These are phyloP conservation scores for Nomada ruficornis DNA, from an alignment of 2,888 invertebrate genomes.

Conservation along the genomic window DNA sequence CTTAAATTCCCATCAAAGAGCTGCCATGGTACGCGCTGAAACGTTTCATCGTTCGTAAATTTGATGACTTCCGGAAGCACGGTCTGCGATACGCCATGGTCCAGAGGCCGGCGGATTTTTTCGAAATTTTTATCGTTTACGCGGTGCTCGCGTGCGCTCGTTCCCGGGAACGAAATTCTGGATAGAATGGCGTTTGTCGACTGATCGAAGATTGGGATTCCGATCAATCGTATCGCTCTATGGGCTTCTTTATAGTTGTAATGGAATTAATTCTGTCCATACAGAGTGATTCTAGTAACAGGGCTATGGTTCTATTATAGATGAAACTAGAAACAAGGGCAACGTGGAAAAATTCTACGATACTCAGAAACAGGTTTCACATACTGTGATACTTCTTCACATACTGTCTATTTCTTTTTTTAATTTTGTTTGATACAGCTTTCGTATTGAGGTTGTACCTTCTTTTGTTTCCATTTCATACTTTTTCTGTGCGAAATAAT, in stretches of 20 bases:
- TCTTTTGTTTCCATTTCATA: too few relatives aligned
- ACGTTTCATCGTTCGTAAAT: conserved; percentile 45
- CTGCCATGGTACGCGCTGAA: conserved; percentile 15
- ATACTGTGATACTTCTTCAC: too few relatives aligned
- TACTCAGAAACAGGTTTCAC: too few relatives aligned
- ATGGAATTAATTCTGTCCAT: background rate
- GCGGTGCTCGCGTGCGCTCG: background rate
- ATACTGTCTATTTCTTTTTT: too few relatives aligned
- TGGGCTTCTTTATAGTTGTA: background rate
- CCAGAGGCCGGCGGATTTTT: conserved; percentile 27
- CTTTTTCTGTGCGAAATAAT: too few relatives aligned
- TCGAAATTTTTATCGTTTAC: conserved; percentile 39
- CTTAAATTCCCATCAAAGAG: conserved; percentile 41
- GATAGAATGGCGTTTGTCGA: conserved; percentile 9
- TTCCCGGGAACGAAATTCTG: background rate
- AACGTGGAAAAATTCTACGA: too few relatives aligned
- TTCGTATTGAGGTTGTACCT: too few relatives aligned
- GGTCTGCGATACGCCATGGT: conserved; percentile 11
- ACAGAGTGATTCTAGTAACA: background rate
- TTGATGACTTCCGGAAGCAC: conserved; percentile 35
- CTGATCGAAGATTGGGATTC: conserved; percentile 6
- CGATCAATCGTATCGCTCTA: background rate
- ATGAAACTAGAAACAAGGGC: too few relatives aligned
- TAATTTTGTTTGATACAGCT: too few relatives aligned
- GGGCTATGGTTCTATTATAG: too few relatives aligned